Evolutionary conservation across 1,140 invertebrate genomes (phyloP).

Genomic region (Nomia melanderi): DNA sequence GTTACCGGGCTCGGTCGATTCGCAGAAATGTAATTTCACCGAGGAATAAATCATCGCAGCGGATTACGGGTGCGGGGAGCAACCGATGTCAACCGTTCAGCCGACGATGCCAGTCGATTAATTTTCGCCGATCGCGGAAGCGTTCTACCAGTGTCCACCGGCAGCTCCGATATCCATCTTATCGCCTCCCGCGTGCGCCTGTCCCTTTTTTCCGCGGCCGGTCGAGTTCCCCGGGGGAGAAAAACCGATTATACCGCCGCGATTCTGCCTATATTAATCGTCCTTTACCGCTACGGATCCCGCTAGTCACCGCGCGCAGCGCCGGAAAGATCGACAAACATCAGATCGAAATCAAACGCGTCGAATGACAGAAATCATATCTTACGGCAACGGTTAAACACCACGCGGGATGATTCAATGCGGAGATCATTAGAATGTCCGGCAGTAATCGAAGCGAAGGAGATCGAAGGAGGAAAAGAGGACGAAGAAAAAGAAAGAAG

Average conservation of each 20-base stretch:
- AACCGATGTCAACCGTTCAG: background rate
- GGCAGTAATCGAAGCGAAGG: no score
- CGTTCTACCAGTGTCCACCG: background rate
- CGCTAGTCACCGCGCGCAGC: slow-evolving; percentile 30
- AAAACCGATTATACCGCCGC: slow-evolving; percentile 25
- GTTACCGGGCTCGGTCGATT: background rate
- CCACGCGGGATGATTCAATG: slow-evolving; percentile 23
- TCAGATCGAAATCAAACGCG: slow-evolving; percentile 35
- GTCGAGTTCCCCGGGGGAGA: slow-evolving; percentile 15
- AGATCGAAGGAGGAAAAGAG: fast-evolving
- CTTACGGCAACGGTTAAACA: slow-evolving; percentile 18
- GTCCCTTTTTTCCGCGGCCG: background rate
- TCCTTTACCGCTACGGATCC: slow-evolving; percentile 50
- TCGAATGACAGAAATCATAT: slow-evolving; percentile 45
- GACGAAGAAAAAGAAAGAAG: background rate
- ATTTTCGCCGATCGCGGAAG: background rate
- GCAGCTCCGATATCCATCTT: slow-evolving; percentile 1
- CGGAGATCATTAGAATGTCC: slow-evolving; percentile 30
- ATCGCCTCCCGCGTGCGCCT: background rate
- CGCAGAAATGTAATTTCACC: background rate
- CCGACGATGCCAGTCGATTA: background rate
- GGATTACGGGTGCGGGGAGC: background rate
- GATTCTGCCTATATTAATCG: slow-evolving; percentile 46
- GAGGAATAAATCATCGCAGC: slow-evolving; percentile 10
- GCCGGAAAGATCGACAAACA: slow-evolving; percentile 30